Percentiles rank a stretch among this genome's conserved stretches.
These are phyloP conservation scores for Orthonychiurus folsomi DNA, from an alignment of 2,888 invertebrate genomes.

Conservation along the genomic window DNA sequence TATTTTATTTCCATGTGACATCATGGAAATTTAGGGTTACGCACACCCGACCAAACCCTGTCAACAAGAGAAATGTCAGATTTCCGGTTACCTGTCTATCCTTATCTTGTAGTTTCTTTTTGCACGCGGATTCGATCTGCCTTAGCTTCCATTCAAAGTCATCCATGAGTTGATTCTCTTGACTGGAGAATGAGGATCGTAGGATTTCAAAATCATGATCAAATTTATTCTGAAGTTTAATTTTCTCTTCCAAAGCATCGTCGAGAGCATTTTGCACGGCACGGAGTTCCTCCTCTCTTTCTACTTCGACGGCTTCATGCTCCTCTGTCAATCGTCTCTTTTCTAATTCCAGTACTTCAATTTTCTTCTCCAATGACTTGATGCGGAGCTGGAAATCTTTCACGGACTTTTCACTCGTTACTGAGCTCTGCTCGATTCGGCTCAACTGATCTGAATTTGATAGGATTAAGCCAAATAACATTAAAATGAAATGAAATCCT, in stretches of 20 bases:
- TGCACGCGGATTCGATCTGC: slow-evolving; percentile 62
- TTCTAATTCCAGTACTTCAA: slow-evolving; percentile 47
- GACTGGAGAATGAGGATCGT: slow-evolving; percentile 55
- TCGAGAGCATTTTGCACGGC: slow-evolving; percentile 52
- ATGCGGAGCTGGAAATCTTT: slow-evolving; percentile 45
- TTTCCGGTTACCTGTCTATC: slow-evolving; percentile 36
- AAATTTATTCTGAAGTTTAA: slow-evolving; percentile 54
- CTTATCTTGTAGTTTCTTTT: slow-evolving; percentile 53
- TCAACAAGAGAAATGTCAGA: no score
- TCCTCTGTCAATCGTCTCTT: slow-evolving; percentile 46
- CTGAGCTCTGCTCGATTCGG: neutral
- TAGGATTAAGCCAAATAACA: no score
- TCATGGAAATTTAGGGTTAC: no score
- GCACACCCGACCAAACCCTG: no score
- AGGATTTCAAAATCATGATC: slow-evolving; percentile 60
- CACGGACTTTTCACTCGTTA: slow-evolving; percentile 25
- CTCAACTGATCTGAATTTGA: neutral
- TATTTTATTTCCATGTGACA: no score
- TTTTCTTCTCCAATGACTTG: slow-evolving; percentile 47
- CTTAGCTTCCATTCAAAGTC: slow-evolving; percentile 79
- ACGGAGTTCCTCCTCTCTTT: slow-evolving; percentile 48
- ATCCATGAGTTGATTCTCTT: slow-evolving; percentile 63
- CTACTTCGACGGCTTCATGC: slow-evolving; percentile 43
- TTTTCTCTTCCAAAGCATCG: slow-evolving; percentile 54
- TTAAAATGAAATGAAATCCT: no score